Evolutionary conservation across 1,140 invertebrate species (phyloP), one percentile per base, ranked within the genome.

Genomic region (Drosophila cardini): DNA sequence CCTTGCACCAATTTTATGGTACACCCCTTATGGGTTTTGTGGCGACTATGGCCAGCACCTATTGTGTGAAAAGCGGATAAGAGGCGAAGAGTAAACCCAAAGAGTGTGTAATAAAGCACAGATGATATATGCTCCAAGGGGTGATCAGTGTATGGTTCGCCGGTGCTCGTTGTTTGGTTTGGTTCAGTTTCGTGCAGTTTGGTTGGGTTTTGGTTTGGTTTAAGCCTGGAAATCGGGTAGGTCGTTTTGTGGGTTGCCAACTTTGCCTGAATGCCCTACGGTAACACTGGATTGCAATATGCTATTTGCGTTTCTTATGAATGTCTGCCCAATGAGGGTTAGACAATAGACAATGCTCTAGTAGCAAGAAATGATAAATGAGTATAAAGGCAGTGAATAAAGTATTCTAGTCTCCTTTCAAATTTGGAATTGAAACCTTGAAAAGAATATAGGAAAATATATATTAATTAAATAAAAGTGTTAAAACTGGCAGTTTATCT

Each of bases 1-100:
- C 57, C 52, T 80, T 65, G 21, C 53, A 36, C 42, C 71, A 57
- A 61, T 74, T 84, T 85, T 85, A 85, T 80, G 64, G 72, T 64
- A 42, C 18, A 13, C 48, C 57, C 40, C 16, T 45, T 15, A 15
- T 9, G 52, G 10, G 38, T 4, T 13, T 10, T 26, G 9, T 13
- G 52, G 16, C 58, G 8, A 62, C 34, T 55, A 15, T 5, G 15
- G 18, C 34, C 26, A 50, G 46, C 46, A 55, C 57, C 68, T 60
- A 64, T 75, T 75, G 72, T 76, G 52, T 70, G 58, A 57, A 50
- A 61, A 45, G 50, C 36, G 36, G 21, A 26, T 4, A 26, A 26
- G 21, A 26, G 21, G 0, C 1, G 21, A 26, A 34, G 13, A 40
- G 56, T 10, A 32, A 18, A 18, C 55, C 13, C 64, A 57, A 48